Percentiles rank a stretch among this genome's conserved stretches.
Conservation (phyloP, 2,888 invertebrate genomes). For the Latrodectus elegans region DNA sequence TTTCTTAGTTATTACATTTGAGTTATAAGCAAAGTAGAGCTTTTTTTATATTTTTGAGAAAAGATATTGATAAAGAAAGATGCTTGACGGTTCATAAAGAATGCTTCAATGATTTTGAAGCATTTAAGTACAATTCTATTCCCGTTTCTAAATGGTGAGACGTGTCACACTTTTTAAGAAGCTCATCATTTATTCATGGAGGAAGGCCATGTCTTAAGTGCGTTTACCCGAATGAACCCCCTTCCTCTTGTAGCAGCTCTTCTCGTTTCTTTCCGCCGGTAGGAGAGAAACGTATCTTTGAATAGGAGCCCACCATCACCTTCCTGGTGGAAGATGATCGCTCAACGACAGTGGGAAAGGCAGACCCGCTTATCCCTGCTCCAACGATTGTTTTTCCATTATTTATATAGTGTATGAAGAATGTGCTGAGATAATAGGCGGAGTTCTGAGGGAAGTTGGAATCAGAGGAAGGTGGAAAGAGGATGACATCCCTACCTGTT, state of each 20-base stretch:
- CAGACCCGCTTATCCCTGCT: not conserved
- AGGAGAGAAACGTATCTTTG: not conserved
- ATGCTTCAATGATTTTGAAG: too few species aligned
- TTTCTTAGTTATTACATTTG: too few species aligned
- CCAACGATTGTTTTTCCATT: not conserved
- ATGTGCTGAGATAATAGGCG: conserved; percentile 28
- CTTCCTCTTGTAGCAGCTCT: not conserved
- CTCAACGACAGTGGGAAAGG: not conserved
- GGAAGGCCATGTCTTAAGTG: not conserved
- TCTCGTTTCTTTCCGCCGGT: not conserved
- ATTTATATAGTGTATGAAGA: conserved; percentile 5
- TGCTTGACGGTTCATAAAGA: too few species aligned
- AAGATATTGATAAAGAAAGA: too few species aligned
- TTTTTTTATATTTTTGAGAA: too few species aligned
- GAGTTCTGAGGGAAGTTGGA: conserved; percentile 42
- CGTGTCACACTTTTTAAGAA: not conserved
- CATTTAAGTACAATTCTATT: too few species aligned
- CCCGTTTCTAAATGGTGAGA: too few species aligned
- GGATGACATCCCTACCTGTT: conserved; percentile 66
- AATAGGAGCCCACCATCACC: not conserved
- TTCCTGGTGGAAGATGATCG: not conserved
- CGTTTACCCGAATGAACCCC: not conserved
- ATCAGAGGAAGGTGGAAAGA: conserved; percentile 45
- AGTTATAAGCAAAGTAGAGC: too few species aligned
- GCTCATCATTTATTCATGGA: not conserved